phyloP scores from a whole-genome alignment of 2,888 invertebrate genomes.

The Netelia melanura region DNA sequence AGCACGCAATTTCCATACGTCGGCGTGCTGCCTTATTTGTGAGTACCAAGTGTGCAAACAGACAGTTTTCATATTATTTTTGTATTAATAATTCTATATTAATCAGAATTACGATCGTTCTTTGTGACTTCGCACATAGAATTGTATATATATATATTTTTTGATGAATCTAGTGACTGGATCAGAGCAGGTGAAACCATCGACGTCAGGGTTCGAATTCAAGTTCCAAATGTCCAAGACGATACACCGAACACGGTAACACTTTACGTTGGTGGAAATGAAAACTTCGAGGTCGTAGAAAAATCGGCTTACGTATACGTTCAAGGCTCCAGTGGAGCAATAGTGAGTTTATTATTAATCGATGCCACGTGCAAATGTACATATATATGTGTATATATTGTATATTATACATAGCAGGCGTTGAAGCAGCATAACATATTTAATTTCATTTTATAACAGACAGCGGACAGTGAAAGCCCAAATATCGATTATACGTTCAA shows the following conservation, averaged over 20 bases:
- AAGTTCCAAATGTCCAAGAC: slow-evolving; percentile 72
- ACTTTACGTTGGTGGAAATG: slow-evolving; percentile 72
- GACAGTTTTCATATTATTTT: neutral
- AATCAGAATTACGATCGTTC: neutral
- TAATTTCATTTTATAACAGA: slow-evolving; percentile 69
- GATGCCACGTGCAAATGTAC: neutral
- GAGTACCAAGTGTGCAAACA: slow-evolving; percentile 77
- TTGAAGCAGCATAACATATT: slow-evolving; percentile 21
- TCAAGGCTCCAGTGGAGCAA: slow-evolving; percentile 62
- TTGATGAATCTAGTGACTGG: slow-evolving; percentile 67
- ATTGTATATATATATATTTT: slow-evolving; percentile 27
- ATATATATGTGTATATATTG: neutral
- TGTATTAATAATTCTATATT: neutral
- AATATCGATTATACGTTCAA: slow-evolving; percentile 88
- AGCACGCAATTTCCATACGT: slow-evolving; percentile 86
- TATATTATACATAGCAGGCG: neutral
- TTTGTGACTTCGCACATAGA: neutral
- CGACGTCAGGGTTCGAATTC: slow-evolving; percentile 73
- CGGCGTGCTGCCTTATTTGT: slow-evolving; percentile 87
- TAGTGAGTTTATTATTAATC: slow-evolving; percentile 65
- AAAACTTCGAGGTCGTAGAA: slow-evolving; percentile 71
- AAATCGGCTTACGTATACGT: slow-evolving; percentile 79
- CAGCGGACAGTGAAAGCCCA: slow-evolving; percentile 87
- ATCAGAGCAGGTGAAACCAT: slow-evolving; percentile 76
- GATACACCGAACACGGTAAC: slow-evolving; percentile 75